phyloP scores from a whole-genome alignment of 2,113 vertebrate species.

The Beaufortia kweichowensis region DNA sequence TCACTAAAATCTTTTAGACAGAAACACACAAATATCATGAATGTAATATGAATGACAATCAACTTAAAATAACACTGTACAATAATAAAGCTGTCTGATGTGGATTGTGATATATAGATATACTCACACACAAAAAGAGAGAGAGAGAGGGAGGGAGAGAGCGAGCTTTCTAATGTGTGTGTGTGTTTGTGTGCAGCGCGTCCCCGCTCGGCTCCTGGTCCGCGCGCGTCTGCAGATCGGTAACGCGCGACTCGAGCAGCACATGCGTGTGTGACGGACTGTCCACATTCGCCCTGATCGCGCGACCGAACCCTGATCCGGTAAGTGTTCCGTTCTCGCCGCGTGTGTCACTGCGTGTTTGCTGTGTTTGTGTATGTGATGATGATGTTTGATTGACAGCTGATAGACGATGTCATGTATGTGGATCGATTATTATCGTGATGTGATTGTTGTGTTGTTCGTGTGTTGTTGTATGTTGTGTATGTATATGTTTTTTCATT shows the following conservation, averaged over 20 bases:
- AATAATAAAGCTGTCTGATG: no score
- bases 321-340: slow-evolving; percentile 76
- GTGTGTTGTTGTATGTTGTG: no score
- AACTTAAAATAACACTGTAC: no score
- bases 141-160: slow-evolving; percentile 5
- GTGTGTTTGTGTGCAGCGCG: slow-evolving; percentile 69
- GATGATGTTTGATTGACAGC: neutral
- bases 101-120: no score
- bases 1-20: no score
- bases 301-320: slow-evolving; percentile 89
- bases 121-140: no score
- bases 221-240: slow-evolving; percentile 93
- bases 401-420: neutral
- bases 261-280: slow-evolving; percentile 96
- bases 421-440: neutral
- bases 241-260: slow-evolving; percentile 90
- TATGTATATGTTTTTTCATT: neutral
- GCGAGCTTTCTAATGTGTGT: neutral
- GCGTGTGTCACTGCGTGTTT: no score
- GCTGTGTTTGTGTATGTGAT: neutral
- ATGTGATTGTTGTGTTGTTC: neutral
- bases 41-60: no score
- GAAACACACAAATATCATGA: no score
- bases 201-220: slow-evolving; percentile 94
- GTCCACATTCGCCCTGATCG: slow-evolving; percentile 98